Conservation (phyloP, 2,797 vertebrate genomes). For the Balearica regulorum region DNA sequence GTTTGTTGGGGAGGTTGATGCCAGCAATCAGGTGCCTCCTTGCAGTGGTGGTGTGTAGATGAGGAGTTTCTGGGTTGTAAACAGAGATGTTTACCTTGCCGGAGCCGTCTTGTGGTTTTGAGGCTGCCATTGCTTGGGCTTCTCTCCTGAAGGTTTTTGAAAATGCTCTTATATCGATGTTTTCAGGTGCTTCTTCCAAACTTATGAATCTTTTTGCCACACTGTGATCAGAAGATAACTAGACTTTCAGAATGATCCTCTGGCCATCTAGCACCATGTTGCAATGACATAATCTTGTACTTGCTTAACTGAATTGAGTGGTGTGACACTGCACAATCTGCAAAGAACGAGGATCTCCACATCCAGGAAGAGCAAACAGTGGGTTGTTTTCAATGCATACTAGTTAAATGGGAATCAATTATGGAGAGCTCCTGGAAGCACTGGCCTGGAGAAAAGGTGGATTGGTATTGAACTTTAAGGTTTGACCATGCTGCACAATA, state of each 20-base stretch:
- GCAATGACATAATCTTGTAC: background rate
- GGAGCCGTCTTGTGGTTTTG: background rate
- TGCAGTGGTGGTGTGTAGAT: background rate
- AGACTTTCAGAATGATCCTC: background rate
- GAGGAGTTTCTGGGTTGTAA: background rate
- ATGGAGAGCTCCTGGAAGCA: background rate
- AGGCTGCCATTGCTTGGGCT: background rate
- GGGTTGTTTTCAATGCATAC: background rate
- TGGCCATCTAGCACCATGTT: background rate
- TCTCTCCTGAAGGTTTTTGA: background rate
- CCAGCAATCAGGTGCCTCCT: rapidly evolving
- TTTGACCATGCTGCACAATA: background rate
- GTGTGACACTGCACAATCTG: background rate
- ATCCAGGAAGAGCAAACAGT: background rate
- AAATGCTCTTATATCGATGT: background rate
- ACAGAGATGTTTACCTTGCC: background rate
- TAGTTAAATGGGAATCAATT: background rate
- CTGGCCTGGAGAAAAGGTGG: background rate
- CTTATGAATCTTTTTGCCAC: background rate
- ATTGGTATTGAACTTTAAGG: background rate
- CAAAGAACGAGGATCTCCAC: background rate
- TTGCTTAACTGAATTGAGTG: background rate
- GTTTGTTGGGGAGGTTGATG: background rate
- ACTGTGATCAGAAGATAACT: background rate
- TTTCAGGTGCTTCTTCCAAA: background rate